These are phyloP conservation scores for Himantopus leucocephalus DNA, from an alignment of 2,113 vertebrate genomes.

Conservation along the genomic window DNA sequence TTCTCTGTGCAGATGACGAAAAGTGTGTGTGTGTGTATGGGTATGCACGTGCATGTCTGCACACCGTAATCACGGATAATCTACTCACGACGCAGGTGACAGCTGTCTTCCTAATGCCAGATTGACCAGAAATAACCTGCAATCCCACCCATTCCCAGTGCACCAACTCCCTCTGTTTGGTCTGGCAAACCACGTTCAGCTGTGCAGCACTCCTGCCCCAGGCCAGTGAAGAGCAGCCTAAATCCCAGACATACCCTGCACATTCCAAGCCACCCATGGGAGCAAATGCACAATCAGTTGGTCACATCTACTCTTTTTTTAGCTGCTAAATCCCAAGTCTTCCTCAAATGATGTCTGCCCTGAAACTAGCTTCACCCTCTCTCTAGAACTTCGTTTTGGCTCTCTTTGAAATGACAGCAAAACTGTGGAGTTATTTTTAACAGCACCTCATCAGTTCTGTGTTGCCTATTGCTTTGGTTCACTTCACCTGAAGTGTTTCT, in stretches of 20 bases:
- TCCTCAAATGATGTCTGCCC: background rate
- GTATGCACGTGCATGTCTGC: accelerated
- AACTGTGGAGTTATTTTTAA: conserved; percentile 26
- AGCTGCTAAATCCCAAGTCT: background rate
- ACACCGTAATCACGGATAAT: accelerated
- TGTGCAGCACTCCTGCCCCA: accelerated
- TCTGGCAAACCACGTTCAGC: background rate
- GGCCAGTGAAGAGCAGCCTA: background rate
- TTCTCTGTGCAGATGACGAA: background rate
- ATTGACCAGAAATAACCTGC: background rate
- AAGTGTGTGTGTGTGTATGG: too few species aligned
- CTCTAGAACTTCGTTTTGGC: background rate
- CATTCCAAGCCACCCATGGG: background rate
- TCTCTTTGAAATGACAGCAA: background rate
- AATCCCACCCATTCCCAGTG: background rate
- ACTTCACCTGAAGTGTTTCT: background rate
- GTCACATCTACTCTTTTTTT: background rate
- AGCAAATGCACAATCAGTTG: background rate
- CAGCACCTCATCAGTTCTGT: background rate
- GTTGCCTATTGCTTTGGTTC: background rate
- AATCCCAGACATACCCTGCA: accelerated
- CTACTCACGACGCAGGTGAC: accelerated
- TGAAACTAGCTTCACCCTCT: background rate
- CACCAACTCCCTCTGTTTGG: background rate
- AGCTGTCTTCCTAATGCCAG: background rate